Evolutionary conservation across 2,113 vertebrate genomes (phyloP).

Genomic region (Daboia siamensis): DNA sequence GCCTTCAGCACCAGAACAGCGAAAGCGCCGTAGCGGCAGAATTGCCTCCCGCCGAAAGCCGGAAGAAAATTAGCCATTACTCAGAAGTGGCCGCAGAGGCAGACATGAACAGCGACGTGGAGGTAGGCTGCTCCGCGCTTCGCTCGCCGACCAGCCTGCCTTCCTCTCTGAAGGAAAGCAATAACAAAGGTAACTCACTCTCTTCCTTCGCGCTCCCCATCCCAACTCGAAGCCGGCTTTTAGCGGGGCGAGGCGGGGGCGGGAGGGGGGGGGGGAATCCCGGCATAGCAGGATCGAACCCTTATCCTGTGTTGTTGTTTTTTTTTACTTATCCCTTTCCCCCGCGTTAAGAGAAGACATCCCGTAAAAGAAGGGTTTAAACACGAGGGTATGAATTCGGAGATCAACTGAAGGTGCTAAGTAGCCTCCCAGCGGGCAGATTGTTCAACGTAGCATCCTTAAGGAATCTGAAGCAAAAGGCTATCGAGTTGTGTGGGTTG

Average conservation of each 20-base stretch:
- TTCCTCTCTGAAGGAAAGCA: constrained; percentile 92
- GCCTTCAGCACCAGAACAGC: constrained; percentile 77
- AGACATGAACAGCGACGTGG: constrained; percentile 98
- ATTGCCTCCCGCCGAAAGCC: constrained; percentile 86
- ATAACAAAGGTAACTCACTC: constrained; percentile 85
- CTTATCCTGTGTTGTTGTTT: too few relatives aligned
- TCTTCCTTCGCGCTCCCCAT: constrained; percentile 26
- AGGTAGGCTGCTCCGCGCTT: constrained; percentile 93
- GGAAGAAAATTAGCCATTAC: constrained; percentile 92
- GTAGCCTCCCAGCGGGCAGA: neutral
- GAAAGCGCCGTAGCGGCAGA: constrained; percentile 83
- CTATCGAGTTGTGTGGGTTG: neutral
- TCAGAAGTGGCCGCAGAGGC: constrained; percentile 92
- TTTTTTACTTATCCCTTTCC: neutral
- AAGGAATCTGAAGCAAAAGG: neutral
- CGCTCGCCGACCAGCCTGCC: constrained; percentile 84
- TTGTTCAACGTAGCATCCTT: neutral
- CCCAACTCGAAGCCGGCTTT: constrained; percentile 22
- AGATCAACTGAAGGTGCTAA: neutral
- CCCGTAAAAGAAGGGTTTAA: neutral
- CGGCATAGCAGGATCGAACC: neutral
- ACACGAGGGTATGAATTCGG: neutral
- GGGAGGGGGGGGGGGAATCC: rapidly evolving
- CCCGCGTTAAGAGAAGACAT: too few relatives aligned
- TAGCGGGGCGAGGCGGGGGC: neutral